phyloP scores from a whole-genome alignment of 2,797 vertebrate genomes.

The Basileuterus tristriatus region DNA sequence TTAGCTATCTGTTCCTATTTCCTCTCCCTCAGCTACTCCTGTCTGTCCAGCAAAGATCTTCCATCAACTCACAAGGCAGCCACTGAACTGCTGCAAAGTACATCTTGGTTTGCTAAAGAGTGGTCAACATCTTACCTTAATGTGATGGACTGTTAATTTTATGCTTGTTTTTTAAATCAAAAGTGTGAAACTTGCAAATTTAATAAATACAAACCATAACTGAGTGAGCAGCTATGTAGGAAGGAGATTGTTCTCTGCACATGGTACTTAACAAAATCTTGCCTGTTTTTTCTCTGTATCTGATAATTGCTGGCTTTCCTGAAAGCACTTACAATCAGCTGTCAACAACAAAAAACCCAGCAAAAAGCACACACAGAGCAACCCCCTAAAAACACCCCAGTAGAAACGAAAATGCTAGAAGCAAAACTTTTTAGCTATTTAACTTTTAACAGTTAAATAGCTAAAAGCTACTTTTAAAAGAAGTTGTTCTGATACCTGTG shows the following conservation, averaged over 20 bases:
- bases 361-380: neutral
- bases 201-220: neutral
- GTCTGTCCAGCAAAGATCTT: neutral
- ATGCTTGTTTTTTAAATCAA: neutral
- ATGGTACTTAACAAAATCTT: neutral
- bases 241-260: neutral
- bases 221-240: neutral
- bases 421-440: neutral
- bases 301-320: neutral
- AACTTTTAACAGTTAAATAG: neutral
- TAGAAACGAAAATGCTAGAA: neutral
- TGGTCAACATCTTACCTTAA: neutral
- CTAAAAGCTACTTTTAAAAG: neutral
- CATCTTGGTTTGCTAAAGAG: neutral
- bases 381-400: neutral
- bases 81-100: neutral
- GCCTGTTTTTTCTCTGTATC: neutral
- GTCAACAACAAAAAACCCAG: neutral
- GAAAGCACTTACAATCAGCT: neutral
- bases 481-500: neutral
- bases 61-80: neutral
- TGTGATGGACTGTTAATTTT: neutral
- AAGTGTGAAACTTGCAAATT: neutral
- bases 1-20: constrained; percentile 17
- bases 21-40: neutral